Percentiles rank a stretch among this genome's conserved stretches.
Evolutionary conservation across 1,140 invertebrate genomes (phyloP).

Genomic region (Manduca sexta): DNA sequence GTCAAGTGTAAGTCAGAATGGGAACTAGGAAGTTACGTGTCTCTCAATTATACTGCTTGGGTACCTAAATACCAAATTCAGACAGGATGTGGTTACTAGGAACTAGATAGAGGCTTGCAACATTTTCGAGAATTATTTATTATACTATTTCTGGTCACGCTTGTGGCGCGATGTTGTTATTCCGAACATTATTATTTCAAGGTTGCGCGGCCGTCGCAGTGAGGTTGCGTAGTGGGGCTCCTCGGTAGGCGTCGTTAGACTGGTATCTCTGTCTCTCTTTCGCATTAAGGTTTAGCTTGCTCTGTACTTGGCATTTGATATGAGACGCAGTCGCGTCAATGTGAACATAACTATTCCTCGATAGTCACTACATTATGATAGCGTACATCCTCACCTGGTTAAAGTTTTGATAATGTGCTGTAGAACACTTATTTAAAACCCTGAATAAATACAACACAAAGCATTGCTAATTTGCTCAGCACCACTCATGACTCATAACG

Average conservation of each 20-base stretch:
- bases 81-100: conserved; percentile 30
- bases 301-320: conserved; percentile 60
- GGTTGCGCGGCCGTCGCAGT: conserved; percentile 68
- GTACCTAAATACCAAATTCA: conserved; percentile 11
- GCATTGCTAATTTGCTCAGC: conserved; percentile 12
- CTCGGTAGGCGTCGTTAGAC: conserved; percentile 63
- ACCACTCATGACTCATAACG: conserved; percentile 30
- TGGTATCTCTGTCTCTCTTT: conserved; percentile 64
- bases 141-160: conserved; percentile 66
- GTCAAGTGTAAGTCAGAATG: background rate
- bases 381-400: conserved; percentile 16
- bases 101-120: conserved; percentile 38
- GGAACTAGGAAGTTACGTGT: background rate
- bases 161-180: conserved; percentile 68
- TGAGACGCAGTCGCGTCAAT: conserved; percentile 43
- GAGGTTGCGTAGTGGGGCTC: conserved; percentile 70
- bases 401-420: conserved; percentile 11
- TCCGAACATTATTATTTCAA: conserved; percentile 73
- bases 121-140: conserved; percentile 53
- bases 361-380: conserved; percentile 40
- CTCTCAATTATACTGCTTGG: background rate
- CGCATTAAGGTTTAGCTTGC: conserved; percentile 53
- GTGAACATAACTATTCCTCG: conserved; percentile 44
- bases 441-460: conserved; percentile 22
- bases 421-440: conserved; percentile 19